Evolutionary conservation across 1,140 invertebrate genomes (phyloP).

Genomic region (Pseudomyrmex sp.): DNA sequence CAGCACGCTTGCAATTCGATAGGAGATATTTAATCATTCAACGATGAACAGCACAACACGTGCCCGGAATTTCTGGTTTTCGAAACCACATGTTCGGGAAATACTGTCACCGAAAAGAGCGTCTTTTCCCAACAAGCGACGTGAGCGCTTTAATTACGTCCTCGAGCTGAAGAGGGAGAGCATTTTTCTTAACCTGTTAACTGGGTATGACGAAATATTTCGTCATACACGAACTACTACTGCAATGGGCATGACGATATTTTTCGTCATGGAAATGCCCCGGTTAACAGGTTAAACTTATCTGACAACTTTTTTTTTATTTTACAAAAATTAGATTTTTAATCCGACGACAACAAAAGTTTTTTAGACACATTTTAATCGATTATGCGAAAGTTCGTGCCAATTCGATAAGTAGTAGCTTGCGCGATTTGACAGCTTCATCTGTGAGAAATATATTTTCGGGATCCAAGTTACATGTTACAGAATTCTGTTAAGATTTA

Average conservation of each 20-base stretch:
- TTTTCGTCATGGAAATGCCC: too few species aligned
- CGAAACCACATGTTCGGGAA: not conserved
- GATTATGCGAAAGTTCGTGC: not conserved
- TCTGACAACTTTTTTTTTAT: not conserved
- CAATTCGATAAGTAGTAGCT: too few species aligned
- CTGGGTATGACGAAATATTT: too few species aligned
- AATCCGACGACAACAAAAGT: not conserved
- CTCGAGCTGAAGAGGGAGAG: not conserved
- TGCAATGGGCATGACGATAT: too few species aligned
- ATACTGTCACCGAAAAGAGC: not conserved
- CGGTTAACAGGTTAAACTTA: too few species aligned
- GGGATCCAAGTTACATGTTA: not conserved
- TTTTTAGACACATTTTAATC: not conserved
- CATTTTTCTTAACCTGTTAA: too few species aligned
- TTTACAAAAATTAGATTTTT: not conserved
- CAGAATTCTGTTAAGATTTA: slow-evolving; percentile 23
- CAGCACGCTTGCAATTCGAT: slow-evolving; percentile 25
- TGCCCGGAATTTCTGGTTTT: slow-evolving; percentile 4
- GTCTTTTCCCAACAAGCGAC: not conserved
- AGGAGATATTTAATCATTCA: slow-evolving; percentile 41
- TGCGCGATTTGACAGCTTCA: not conserved
- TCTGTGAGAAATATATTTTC: not conserved
- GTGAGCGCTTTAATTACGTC: not conserved
- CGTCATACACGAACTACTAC: too few species aligned
- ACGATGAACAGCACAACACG: slow-evolving; percentile 8